Evolutionary conservation across 2,797 vertebrate genomes (phyloP), one percentile per base, ranked within the genome.

Genomic region (Liparis tanakae): DNA sequence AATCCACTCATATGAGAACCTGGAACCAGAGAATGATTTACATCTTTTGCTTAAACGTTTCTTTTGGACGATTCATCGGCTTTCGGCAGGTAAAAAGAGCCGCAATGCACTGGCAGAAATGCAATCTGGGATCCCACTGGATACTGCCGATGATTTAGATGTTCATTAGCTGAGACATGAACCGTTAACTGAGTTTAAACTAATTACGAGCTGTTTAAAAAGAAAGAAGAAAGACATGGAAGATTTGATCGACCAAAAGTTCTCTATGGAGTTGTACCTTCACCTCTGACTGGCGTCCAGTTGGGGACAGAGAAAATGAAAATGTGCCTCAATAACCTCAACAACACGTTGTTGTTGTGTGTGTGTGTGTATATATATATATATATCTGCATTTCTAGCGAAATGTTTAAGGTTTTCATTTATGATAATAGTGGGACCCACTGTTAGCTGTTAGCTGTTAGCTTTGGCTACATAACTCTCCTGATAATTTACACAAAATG

Each of bases 381-480:
- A 30, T 30, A 30, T 30, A 30, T 30, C 25, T 30, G 25, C 25
- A 30, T 30, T 30, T 30, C 25, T 30, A 2, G 25, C 25, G 25
- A 30, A 30, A 30, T 30, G 25, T 30, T 30, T 4, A 30, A 30
- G 25, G 25, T 30, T 30, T 30, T 30, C 2, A 22, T 53, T 22
- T 14, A 55, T 33, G 14, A 30, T 55, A 55, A 55, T 33, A 17
- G 25, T 15, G 53, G 53, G 53, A 48, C 18, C 12, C 15, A 46
- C 17, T 17, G 15, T 30, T 54, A 8, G 70, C 43, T 22, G n/a
- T n/a, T n/a, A n/a, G n/a, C 17, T 17, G 15, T 30, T 54, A 8
- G 70, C 43, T 22, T 10, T 63, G 37, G 12, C 44, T 68, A 30
- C 39, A 57, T 7, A 62, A 69, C 57, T 6, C 25, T 59, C 37